Base-by-base conservation (phyloP, 2,888 invertebrate genomes). In the Cantharis lateralis region DNA sequence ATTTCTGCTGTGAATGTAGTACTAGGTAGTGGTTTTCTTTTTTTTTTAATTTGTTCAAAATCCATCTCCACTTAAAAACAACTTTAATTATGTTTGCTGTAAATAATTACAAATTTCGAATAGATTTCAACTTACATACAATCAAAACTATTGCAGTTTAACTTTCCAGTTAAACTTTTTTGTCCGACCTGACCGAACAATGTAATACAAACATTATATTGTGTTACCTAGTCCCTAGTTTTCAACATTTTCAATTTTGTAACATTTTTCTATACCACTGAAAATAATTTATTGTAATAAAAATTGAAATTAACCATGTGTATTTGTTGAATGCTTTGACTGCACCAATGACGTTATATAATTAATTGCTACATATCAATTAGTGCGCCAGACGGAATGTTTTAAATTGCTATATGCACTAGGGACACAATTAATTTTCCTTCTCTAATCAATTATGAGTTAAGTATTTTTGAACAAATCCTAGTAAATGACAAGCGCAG, bases 331-430 rank as follows among this genome's bases (percentile, higher is more conserved):
- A 64, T 64, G 77, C 74, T 73, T 76, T 79, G 82, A 75, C 75
- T 78, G 78, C 78, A 78, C 69, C 81, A 85, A 84, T 86, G 85
- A 85, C 86, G 85, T 84, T 84, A 83, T 84, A 83, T 85, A 86
- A 86, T 86, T 85, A 86, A 86, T 86, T 85, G 84, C 84, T 83
- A 84, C 85, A 85, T 85, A 86, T 86, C 85, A 86, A 86, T 86
- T 86, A 86, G 86, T 84, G 84, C 83, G 82, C 82, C 82, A 84
- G 83, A 84, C 83, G 84, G 83, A 83, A 81, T 82, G 84, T 86
- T 86, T 86, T 85, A 85, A 86, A 86, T 84, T 85, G 85, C 83
- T 78, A 82, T 79, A 78, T 81, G 84, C 81, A 81, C 71, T 82
- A 80, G 81, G 77, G 77, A 80, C 82, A 84, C 85, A 84, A 86